Evolutionary conservation across 2,888 invertebrate species (phyloP), one percentile per base, ranked within the genome.

Genomic region (Galeruca laticollis): DNA sequence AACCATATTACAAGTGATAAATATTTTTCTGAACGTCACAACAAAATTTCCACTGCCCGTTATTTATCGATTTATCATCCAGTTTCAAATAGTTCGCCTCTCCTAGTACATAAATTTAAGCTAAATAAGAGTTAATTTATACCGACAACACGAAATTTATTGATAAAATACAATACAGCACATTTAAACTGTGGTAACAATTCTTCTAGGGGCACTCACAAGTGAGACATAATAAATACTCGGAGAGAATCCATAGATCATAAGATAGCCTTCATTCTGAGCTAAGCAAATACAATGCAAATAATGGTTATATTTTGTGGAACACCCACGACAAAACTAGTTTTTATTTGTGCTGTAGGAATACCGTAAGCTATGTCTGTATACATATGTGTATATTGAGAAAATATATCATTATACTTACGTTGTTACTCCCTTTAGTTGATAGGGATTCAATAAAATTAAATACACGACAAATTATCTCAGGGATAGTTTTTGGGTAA

Each of bases 111-210:
- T 60, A 60, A 60, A 60, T 60, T 33, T 20, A 47, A 60, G 40
- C 37, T 49, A 60, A 60, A 40, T 60, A 60, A 26, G 60, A 33
- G 15, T 20, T 56, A 56, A 56, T 56, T 9, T 56, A 56, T 20
- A 40, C 31, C 20, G 47, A 60, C 60, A 60, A 60, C 60, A 60
- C 20, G 3, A 49, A 60, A 60, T 60, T 60, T 60, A 60, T 60
- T 60, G 18, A 47, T 11, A 60, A 47, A 43, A 13, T 43, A 60
- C 60, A 60, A 43, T 60, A 49, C n/a, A 60, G 21, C 18, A 47
- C 54, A n/a, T 20, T 47, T 21, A 26, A 31, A 31, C 18, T 11
- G 20, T 43, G 60, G 31, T 60, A 40, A 49, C 49, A 21, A 43
- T 60, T 59, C 35, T 60, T 49, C 10, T 60, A 43, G 43, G 60